phyloP scores from a whole-genome alignment of 2,888 invertebrate species.

The Amphipoea oculea region DNA sequence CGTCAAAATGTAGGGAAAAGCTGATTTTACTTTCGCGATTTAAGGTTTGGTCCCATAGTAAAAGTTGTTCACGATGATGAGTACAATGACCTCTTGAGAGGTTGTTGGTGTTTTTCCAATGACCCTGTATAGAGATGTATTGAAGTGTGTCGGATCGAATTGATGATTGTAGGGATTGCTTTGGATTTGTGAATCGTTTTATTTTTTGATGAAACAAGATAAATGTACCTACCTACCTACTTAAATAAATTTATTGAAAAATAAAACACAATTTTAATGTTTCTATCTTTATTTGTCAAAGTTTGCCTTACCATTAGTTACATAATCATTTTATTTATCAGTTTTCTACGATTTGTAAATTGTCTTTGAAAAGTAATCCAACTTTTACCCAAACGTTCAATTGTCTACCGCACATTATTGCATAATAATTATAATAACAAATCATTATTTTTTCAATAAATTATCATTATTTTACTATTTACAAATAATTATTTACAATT shows the following conservation, averaged over 20 bases:
- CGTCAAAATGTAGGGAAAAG: too few species aligned
- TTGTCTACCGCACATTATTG: slow-evolving; percentile 56
- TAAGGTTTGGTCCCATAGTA: too few species aligned
- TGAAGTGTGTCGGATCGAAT: too few species aligned
- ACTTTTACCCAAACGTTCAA: slow-evolving; percentile 55
- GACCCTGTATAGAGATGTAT: too few species aligned
- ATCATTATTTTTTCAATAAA: slow-evolving; percentile 26
- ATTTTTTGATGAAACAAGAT: not conserved
- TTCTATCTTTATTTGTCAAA: slow-evolving; percentile 90
- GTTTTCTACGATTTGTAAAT: slow-evolving; percentile 67
- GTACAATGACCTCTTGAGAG: too few species aligned
- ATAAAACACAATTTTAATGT: slow-evolving; percentile 71
- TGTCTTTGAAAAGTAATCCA: slow-evolving; percentile 61
- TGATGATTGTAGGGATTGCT: too few species aligned
- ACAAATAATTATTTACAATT: slow-evolving; percentile 69
- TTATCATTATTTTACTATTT: slow-evolving; percentile 57
- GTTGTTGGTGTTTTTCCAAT: too few species aligned
- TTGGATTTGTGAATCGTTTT: too few species aligned
- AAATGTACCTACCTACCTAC: not conserved
- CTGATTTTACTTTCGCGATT: too few species aligned
- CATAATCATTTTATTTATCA: slow-evolving; percentile 68
- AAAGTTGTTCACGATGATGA: too few species aligned
- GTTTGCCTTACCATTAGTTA: slow-evolving; percentile 78
- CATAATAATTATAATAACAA: slow-evolving; percentile 33
- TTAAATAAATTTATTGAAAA: slow-evolving; percentile 11